phyloP scores from a whole-genome alignment of 2,113 vertebrate genomes.

The Delphinapterus leucas region DNA sequence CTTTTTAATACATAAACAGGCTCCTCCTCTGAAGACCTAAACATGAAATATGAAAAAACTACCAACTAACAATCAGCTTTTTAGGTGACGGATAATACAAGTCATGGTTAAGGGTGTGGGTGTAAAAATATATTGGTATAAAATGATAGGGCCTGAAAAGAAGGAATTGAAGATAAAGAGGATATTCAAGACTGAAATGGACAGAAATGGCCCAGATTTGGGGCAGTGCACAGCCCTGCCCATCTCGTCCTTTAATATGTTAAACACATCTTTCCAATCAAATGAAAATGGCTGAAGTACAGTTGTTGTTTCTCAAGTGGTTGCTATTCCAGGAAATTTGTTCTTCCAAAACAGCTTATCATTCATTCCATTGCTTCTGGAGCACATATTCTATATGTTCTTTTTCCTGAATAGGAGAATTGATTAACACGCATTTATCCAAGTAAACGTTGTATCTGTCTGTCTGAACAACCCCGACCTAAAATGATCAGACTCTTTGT shows the following conservation, averaged over 20 bases:
- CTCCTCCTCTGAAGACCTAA: background rate
- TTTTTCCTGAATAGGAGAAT: background rate
- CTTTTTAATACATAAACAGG: background rate
- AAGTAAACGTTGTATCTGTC: rapidly evolving
- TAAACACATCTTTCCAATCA: background rate
- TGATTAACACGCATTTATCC: background rate
- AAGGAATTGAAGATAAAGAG: background rate
- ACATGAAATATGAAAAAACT: background rate
- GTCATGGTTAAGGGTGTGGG: background rate
- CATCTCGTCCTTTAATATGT: rapidly evolving
- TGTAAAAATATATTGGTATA: background rate
- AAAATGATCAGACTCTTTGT: no score
- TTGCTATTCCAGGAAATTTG: background rate
- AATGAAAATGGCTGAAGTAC: rapidly evolving
- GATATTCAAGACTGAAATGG: background rate
- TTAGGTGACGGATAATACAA: rapidly evolving
- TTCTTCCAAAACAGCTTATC: background rate
- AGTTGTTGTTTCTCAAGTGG: background rate
- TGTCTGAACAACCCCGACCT: background rate
- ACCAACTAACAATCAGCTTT: no score
- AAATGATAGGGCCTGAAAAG: rapidly evolving
- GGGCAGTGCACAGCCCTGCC: no score
- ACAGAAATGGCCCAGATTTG: background rate
- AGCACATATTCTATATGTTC: rapidly evolving
- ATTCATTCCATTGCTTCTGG: no score